Evolutionary conservation across 2,797 vertebrate genomes (phyloP).

Genomic region (Caiman crocodilus): DNA sequence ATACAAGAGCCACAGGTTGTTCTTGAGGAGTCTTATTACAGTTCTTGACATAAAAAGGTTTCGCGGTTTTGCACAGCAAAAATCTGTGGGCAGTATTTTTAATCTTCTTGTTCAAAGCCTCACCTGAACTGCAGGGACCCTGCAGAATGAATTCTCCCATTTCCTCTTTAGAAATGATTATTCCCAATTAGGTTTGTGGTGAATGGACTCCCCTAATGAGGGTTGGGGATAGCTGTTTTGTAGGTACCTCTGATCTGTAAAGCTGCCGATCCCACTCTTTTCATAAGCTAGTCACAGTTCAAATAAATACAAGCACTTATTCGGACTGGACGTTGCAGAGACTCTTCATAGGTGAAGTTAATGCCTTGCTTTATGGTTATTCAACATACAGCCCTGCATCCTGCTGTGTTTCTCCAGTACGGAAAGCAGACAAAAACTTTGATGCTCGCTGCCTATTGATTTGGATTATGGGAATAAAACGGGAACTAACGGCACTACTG

Average conservation of each 20-base stretch:
- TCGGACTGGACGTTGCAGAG: conserved; percentile 12
- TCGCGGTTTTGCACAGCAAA: not conserved
- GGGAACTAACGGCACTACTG: not conserved
- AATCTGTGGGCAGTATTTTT: conserved; percentile 51
- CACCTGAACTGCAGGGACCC: conserved; percentile 62
- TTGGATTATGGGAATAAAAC: not conserved
- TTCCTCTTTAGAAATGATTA: conserved; percentile 50
- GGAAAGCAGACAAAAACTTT: not conserved
- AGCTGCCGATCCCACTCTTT: not conserved
- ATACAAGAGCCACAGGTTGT: not conserved
- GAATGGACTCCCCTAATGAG: fast-evolving
- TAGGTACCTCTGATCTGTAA: fast-evolving
- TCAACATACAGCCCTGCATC: not conserved
- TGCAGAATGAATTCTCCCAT: conserved; percentile 53
- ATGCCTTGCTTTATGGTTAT: fast-evolving
- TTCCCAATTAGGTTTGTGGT: conserved; percentile 45
- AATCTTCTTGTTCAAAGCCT: conserved; percentile 42
- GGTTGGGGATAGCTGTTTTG: not conserved
- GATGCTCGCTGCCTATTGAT: conserved; percentile 4
- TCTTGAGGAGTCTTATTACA: not conserved
- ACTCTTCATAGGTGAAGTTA: conserved; percentile 24
- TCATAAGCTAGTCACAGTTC: not conserved
- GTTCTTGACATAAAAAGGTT: not conserved
- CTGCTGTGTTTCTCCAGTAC: not conserved
- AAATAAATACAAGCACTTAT: not conserved